phyloP scores from a whole-genome alignment of 2,888 invertebrate species.

The Antitype chi region DNA sequence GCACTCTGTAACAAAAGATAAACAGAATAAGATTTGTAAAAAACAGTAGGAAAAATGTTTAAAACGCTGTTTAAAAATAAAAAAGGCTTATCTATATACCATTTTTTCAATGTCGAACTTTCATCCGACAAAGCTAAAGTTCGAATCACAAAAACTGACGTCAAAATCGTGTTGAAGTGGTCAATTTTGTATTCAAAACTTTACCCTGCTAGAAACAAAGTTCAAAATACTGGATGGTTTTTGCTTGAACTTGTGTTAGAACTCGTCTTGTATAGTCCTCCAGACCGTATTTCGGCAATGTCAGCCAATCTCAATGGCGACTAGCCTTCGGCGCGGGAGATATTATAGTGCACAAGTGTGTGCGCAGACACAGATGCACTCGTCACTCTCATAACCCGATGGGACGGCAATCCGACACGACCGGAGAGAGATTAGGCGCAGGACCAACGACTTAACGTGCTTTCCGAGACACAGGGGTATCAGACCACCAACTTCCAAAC shows the following conservation, averaged over 20 bases:
- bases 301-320: too few species aligned
- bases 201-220: not conserved
- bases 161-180: not conserved
- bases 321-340: too few species aligned
- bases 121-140: not conserved
- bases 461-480: too few species aligned
- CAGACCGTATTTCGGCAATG: too few species aligned
- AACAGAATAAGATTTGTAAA: not conserved
- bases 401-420: too few species aligned
- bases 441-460: too few species aligned
- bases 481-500: too few species aligned
- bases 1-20: constrained; percentile 76
- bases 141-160: not conserved
- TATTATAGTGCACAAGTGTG: too few species aligned
- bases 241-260: not conserved
- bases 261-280: not conserved
- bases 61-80: not conserved
- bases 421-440: too few species aligned
- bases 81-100: too few species aligned
- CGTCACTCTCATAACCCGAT: too few species aligned
- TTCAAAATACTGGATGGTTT: not conserved
- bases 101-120: not conserved
- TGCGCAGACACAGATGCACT: too few species aligned
- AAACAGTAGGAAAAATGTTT: not conserved
- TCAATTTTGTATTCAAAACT: not conserved